These are phyloP conservation scores for Drosophila borealis DNA, from an alignment of 2,888 invertebrate genomes.

Conservation along the genomic window DNA sequence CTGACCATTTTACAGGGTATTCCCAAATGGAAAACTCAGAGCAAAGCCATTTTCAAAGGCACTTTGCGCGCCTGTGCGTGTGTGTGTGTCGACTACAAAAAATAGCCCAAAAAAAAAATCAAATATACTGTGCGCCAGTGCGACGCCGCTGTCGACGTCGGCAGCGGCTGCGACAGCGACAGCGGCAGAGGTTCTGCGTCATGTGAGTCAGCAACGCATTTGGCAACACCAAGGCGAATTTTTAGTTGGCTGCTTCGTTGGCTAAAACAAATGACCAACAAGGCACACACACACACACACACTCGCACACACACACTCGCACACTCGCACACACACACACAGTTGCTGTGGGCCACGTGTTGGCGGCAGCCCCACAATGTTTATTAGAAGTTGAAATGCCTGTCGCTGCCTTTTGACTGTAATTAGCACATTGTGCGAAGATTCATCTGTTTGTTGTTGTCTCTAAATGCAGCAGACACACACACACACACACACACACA, in stretches of 20 bases:
- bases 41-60: constrained; percentile 67
- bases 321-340: constrained; percentile 10
- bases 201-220: constrained; percentile 80
- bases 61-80: constrained; percentile 44
- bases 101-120: constrained; percentile 38
- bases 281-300: constrained; percentile 28
- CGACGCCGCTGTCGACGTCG: constrained; percentile 56
- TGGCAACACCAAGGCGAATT: constrained; percentile 69
- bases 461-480: constrained; percentile 30
- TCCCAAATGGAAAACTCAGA: constrained; percentile 5
- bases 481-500: constrained; percentile 16
- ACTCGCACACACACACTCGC: constrained; percentile 12
- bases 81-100: constrained; percentile 39
- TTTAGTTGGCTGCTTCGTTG: constrained; percentile 51
- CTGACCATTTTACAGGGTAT: constrained; percentile 32
- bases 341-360: constrained; percentile 45
- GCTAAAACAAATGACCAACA: constrained; percentile 59
- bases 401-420: constrained; percentile 68
- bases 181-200: constrained; percentile 69
- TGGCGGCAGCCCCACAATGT: constrained; percentile 51
- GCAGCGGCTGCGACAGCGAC: constrained; percentile 2
- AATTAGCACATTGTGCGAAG: constrained; percentile 74
- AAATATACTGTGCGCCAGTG: constrained; percentile 54
- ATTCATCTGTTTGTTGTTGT: constrained; percentile 41
- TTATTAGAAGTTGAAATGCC: constrained; percentile 68